Evolutionary conservation across 2,797 vertebrate genomes (phyloP).

Genomic region (Staurois parvus): DNA sequence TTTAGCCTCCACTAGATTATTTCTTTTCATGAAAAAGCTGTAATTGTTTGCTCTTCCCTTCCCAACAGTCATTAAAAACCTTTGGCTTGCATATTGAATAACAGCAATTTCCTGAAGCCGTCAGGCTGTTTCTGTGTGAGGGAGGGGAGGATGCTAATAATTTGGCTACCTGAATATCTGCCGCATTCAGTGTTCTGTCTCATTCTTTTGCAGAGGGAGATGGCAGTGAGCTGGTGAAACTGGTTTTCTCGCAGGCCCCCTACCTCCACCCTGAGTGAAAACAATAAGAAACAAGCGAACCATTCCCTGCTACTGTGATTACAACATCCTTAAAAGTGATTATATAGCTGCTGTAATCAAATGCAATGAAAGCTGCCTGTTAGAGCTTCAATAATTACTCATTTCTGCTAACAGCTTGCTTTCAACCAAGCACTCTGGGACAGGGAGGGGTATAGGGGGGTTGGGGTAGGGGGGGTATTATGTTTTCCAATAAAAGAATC

Average conservation of each 20-base stretch:
- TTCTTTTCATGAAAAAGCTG: conserved; percentile 80
- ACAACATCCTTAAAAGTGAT: conserved; percentile 87
- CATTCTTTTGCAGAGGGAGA: conserved; percentile 83
- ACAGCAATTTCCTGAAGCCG: conserved; percentile 86
- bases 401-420: conserved; percentile 88
- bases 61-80: conserved; percentile 85
- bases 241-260: conserved; percentile 80
- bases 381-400: conserved; percentile 89
- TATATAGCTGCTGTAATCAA: conserved; percentile 87
- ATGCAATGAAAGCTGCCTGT: conserved; percentile 87
- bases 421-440: conserved; percentile 83
- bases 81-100: conserved; percentile 83
- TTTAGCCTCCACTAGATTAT: conserved; percentile 84
- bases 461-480: conserved; percentile 7
- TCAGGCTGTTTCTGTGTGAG: conserved; percentile 77
- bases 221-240: conserved; percentile 79
- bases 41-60: conserved; percentile 86
- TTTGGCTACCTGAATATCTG: conserved; percentile 83
- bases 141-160: conserved; percentile 85
- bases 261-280: conserved; percentile 82
- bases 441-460: conserved; percentile 61
- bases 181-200: conserved; percentile 81
- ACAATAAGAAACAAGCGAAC: conserved; percentile 85
- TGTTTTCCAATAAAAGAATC: conserved; percentile 80
- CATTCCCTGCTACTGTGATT: conserved; percentile 86